phyloP scores from a whole-genome alignment of 2,797 vertebrate genomes.

The Enteromius afrohamiltoni region DNA sequence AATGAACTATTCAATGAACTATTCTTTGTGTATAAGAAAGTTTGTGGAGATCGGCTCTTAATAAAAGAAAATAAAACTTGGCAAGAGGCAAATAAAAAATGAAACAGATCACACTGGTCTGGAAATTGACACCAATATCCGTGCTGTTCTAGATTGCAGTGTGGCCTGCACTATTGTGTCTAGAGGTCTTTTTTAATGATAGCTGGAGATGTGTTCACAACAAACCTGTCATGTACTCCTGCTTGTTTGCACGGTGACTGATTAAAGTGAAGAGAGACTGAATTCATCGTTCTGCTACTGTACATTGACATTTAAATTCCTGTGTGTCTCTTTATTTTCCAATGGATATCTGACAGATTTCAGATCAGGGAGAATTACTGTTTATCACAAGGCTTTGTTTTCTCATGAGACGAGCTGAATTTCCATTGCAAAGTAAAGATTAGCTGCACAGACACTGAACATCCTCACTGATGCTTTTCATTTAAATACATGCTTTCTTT shows the following conservation, averaged over 20 bases:
- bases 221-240: not conserved
- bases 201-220: constrained; percentile 1
- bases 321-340: not conserved
- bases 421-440: constrained; percentile 45
- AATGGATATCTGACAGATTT: not conserved
- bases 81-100: not conserved
- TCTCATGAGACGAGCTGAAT: not conserved
- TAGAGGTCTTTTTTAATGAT: not conserved
- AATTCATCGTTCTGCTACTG: no score
- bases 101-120: not conserved
- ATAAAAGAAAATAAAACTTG: not conserved
- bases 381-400: not conserved
- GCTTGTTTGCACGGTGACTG: not conserved
- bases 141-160: fast-evolving
- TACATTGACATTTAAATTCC: no score
- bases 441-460: constrained; percentile 21
- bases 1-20: not conserved
- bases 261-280: not conserved
- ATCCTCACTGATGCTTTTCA: not conserved
- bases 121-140: not conserved
- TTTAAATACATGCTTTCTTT: not conserved
- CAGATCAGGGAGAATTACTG: not conserved
- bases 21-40: not conserved
- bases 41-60: not conserved
- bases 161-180: constrained; percentile 1